Evolutionary conservation across 35 echinoderm and acorn worm species (phyloP).

Genomic region (Ptychodera flava): DNA sequence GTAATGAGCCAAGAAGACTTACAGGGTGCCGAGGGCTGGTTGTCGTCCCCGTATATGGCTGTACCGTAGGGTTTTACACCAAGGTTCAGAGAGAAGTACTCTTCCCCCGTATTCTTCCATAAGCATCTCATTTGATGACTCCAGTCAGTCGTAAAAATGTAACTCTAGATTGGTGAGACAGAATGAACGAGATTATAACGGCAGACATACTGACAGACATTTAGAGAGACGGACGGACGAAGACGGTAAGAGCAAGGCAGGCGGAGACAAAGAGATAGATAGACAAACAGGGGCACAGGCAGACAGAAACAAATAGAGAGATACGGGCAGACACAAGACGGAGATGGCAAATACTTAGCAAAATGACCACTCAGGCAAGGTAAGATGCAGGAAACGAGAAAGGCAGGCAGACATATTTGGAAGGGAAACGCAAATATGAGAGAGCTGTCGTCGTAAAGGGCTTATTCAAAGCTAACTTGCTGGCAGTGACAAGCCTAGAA

Average conservation of each 20-base stretch:
- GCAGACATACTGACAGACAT: conserved; percentile 60
- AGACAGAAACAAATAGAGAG: background rate
- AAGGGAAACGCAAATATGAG: no score
- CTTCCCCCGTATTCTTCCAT: background rate
- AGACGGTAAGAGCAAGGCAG: conserved; percentile 70
- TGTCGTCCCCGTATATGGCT: background rate
- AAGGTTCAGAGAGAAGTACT: background rate
- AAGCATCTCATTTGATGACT: background rate
- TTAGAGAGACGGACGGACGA: conserved; percentile 17
- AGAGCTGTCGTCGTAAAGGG: no score
- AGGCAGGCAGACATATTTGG: no score
- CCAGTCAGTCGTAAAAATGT: background rate
- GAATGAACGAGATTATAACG: conserved; percentile 17
- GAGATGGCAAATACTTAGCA: no score
- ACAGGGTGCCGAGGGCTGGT: background rate
- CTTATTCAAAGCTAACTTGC: no score
- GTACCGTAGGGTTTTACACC: background rate
- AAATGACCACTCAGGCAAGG: no score
- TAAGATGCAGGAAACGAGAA: no score
- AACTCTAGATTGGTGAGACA: background rate
- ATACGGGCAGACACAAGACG: background rate
- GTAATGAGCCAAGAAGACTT: no score
- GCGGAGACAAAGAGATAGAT: conserved; percentile 51
- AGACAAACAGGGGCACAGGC: conserved; percentile 17
- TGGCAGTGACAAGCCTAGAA: no score